These are phyloP conservation scores for Ameiurus melas DNA, from an alignment of 2,113 vertebrate species.

Conservation along the genomic window DNA sequence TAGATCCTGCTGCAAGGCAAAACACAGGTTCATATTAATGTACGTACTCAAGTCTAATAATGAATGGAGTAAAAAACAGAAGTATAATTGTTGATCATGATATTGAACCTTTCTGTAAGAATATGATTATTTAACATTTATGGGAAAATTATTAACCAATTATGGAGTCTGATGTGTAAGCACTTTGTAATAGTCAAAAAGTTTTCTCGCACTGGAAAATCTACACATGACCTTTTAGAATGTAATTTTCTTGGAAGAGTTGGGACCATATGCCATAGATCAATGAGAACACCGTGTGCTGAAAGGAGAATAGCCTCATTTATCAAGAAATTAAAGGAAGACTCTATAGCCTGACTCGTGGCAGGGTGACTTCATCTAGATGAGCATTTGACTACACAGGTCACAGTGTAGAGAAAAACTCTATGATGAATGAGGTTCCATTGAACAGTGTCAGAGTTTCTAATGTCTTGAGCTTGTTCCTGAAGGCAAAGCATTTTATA, in stretches of 20 bases:
- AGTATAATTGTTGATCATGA: neutral
- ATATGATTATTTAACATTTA: neutral
- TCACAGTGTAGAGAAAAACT: neutral
- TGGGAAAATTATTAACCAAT: neutral
- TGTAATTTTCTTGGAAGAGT: neutral
- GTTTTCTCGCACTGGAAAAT: neutral
- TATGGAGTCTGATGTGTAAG: neutral
- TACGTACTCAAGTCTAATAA: neutral
- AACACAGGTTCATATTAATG: neutral
- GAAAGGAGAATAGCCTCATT: conserved; percentile 30
- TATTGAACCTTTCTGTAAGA: neutral
- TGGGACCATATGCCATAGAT: conserved; percentile 39
- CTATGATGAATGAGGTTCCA: neutral
- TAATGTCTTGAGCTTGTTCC: neutral
- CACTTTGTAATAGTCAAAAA: neutral
- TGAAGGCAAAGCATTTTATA: neutral
- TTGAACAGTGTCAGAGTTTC: neutral
- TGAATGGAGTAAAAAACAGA: neutral
- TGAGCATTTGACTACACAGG: neutral
- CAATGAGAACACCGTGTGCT: conserved; percentile 28
- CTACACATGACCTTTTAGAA: neutral
- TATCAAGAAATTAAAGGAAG: conserved; percentile 29
- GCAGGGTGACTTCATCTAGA: neutral
- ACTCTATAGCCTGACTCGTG: neutral
- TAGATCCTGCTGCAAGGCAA: neutral